Evolutionary conservation across 2,888 invertebrate species (phyloP).

Genomic region (Pyrocoelia pectoralis): DNA sequence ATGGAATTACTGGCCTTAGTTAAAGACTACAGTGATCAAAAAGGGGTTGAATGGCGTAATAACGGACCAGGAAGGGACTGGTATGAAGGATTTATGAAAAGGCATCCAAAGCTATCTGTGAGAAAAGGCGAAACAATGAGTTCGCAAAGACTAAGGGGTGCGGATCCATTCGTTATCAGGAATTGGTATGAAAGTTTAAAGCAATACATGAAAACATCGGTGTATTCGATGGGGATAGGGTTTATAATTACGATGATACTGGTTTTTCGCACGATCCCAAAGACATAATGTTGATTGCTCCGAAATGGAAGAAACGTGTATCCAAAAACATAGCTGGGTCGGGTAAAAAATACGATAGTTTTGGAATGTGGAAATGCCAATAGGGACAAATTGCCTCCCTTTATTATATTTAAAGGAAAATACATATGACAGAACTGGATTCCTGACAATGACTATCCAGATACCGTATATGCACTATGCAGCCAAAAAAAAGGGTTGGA

Average conservation of each 20-base stretch:
- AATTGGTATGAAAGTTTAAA: neutral
- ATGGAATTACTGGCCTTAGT: no score
- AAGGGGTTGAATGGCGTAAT: no score
- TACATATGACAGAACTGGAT: neutral
- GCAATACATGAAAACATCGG: neutral
- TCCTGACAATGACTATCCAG: no score
- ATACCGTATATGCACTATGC: no score
- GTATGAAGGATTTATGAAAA: conserved; percentile 10
- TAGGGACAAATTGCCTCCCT: neutral
- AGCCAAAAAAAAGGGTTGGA: no score
- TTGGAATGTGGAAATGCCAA: conserved; percentile 1
- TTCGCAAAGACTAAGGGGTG: neutral
- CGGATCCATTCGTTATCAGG: neutral
- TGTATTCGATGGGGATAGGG: neutral
- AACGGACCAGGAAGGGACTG: no score
- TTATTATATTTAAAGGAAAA: neutral
- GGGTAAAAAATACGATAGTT: neutral
- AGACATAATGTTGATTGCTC: neutral
- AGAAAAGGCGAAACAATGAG: neutral
- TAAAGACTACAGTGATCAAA: no score
- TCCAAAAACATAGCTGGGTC: conserved; percentile 9
- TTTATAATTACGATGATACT: conserved; percentile 8
- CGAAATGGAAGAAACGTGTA: neutral
- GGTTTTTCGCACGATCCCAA: neutral
- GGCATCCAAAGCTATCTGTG: neutral